Evolutionary conservation across 2,888 invertebrate genomes (phyloP), one percentile per base, ranked within the genome.

Genomic region (Drosophila pseudotakahashii): DNA sequence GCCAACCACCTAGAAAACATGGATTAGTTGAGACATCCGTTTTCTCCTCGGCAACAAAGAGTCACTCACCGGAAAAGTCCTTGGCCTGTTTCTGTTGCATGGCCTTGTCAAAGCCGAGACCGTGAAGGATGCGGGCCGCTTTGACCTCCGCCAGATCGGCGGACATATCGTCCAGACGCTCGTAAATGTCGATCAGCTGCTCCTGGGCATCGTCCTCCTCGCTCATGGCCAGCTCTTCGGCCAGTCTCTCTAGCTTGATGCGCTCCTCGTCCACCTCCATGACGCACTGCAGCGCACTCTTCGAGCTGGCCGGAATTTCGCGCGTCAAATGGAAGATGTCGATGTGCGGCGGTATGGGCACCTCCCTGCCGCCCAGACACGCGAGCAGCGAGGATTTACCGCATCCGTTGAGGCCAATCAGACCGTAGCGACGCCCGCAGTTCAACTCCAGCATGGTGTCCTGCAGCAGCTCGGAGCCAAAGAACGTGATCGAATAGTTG

Each of bases 201-300:
- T 99, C 99, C 92, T 99, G 98, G 57, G 97, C 95, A 89, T 97
- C 98, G 90, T 98, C 98, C 91, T 98, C 96, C 64, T 96, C 96
- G 90, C 95, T 96, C 45, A 96, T 94, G 0, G 96, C 96, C 73
- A 99, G 93, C 87, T 96, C 95, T 89, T 99, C 99, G 0, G 98
- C 98, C 50, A 99, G 93, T 90, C 95, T 96, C 91, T 99, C 99
- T 54, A 99, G 93, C 74, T 97, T 94, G 59, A 97, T 93, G 59
- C 99, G 94, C 90, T 99, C 99, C 89, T 97, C 96, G 89, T 99
- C 99, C 0, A 99, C 99, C 92, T 99, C 99, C 96, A 99, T 98
- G 39, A 99, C 99, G 91, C 98, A 97, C 91, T 98, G 94, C 58
- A 99, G 93, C 3, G 99, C 99, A 11, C 97, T 95, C 93, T 99